A percentile compares a stretch with the other conserved stretches of the same genome.
These are phyloP conservation scores for Propithecus perrieri DNA, from an alignment of 2,797 vertebrate genomes.

Conservation along the genomic window DNA sequence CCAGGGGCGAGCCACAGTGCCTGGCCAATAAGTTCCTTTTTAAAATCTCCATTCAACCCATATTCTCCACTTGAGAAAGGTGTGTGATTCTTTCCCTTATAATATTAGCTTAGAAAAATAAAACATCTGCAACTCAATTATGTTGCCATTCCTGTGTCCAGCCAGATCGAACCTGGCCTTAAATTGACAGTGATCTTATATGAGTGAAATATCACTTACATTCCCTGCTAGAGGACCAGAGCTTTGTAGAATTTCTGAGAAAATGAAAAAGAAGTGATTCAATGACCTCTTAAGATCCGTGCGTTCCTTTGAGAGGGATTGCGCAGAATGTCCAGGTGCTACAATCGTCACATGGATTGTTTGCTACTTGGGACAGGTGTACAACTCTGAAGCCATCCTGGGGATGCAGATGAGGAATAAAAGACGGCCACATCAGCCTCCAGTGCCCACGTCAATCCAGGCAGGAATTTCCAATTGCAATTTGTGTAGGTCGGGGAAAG, in stretches of 20 bases:
- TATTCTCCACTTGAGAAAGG: neutral
- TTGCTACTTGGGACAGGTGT: neutral
- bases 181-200: neutral
- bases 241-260: neutral
- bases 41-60: neutral
- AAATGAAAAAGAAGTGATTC: neutral
- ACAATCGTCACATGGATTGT: neutral
- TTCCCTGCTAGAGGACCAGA: neutral
- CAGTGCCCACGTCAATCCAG: neutral
- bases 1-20: no score
- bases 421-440: neutral
- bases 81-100: neutral
- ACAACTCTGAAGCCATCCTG: accelerated
- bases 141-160: neutral
- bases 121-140: neutral
- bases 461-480: neutral
- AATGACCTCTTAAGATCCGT: accelerated
- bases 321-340: neutral
- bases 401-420: neutral
- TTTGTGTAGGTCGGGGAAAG: neutral
- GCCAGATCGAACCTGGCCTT: neutral
- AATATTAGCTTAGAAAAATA: neutral
- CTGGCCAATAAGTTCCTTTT: neutral
- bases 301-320: neutral
- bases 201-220: neutral